Base-by-base conservation (phyloP, 2,797 vertebrate species). In the Sebastes oblongus region DNA sequence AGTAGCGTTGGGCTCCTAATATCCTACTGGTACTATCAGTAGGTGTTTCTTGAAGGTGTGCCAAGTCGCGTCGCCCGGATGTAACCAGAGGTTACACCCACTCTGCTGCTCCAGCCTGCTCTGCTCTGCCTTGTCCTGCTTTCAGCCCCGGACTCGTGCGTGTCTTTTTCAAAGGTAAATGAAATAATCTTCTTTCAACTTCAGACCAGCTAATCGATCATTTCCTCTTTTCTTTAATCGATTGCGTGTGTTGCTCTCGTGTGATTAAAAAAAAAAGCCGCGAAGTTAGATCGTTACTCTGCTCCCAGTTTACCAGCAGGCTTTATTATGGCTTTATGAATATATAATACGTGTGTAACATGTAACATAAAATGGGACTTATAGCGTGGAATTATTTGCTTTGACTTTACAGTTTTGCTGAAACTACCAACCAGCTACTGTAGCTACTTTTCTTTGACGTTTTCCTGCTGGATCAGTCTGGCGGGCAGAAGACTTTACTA, bases 91-190 rank as follows among this genome's bases (percentile, higher is more conserved):
- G 72, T 39, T 2, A 46, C 86, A 29, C 82, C 80, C 80, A 55
- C 88, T 1, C 88, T 1, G 1, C 71, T n/a, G 54, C 59, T 58
- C 7, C 22, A 29, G 69, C 7, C 55, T n/a, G 11, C 7, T 39
- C 8, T 6, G 2, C 2, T 39, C 24, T 6, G 2, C 2, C 46
- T 71, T 34, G 18, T 22, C 27, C 72, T 13, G 59, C 8, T 2
- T 24, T 7, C 61, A 50, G 2, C 3, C 1, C 2, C 3, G n/a
- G 20, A 39, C 42, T 36, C 22, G 36, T 14, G 27, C 42, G 20
- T 8, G 3, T 7, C 10, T 10, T 27, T 39, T 24, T 24, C 39
- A 10, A 65, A 80, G 79, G 89, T 89, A 34, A 77, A 83, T 27
- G 4, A 29, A 12, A 22, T 14, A 0, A 1, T 18, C 8, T 34